Evolutionary conservation across 2,113 vertebrate species (phyloP), one percentile per base, ranked within the genome.

Genomic region (Origma solitaria): DNA sequence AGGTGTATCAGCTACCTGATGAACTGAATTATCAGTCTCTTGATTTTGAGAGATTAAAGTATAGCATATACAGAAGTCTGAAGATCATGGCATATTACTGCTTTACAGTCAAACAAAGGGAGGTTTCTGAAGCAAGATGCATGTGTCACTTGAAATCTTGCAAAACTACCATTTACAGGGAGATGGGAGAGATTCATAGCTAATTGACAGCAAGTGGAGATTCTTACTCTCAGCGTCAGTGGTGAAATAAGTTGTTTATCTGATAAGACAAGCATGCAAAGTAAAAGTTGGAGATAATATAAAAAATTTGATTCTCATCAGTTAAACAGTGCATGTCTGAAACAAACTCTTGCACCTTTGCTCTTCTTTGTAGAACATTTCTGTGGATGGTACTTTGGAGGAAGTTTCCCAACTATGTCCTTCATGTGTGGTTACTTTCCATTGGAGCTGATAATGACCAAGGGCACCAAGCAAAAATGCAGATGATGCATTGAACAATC

Each of bases 1-100:
- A 81, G 64, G 83, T 81, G 94, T 95, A 96, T 94, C 96, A 64
- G 72, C 94, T 95, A 78, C 83, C 91, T n/a, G 82, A 78, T 1
- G 22, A 93, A 81, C 88, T 62, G 72, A 95, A 96, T 92, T 88
- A 88, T 82, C 95, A 51, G 86, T 62, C 76, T 86, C 80, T 92
- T 75, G 83, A 91, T 94, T 96, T 81, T 90, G 83, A 86, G 91
- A 94, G 88, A 83, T 78, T 83, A 91, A 92, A 47, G 76, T 83
- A 45, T 51, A 88, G 56, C 76, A 42, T 86, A 62, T 90, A 88
- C 33, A 56, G 17, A 86, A 53, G 65, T 60, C 70, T 69, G 61
- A 54, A 56, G 78, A 42, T 65, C 45, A 18, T 53, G 54, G n/a
- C 37, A 31, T 60, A 42, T 76, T 79, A 25, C 14, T 40, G 53